Percentiles rank a stretch among this genome's conserved stretches.
These are phyloP conservation scores for Barypeithes pellucidus DNA, from an alignment of 2,888 invertebrate species.

Conservation along the genomic window DNA sequence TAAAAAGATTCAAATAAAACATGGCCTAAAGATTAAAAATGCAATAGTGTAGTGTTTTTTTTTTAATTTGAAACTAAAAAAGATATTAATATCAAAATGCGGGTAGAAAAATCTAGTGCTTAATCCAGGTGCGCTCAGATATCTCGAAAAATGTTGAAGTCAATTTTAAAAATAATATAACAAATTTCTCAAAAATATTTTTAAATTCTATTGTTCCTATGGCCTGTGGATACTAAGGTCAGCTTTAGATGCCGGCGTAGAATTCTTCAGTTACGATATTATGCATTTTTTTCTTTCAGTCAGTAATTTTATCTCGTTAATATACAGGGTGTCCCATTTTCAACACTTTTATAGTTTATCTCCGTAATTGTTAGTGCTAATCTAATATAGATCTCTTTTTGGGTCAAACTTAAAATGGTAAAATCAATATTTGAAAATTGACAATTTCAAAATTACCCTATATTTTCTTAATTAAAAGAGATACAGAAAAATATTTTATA, in stretches of 20 bases:
- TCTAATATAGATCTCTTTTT: too few species aligned
- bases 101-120: conserved; percentile 18
- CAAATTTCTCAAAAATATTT: conserved; percentile 19
- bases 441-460: too few species aligned
- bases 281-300: background rate
- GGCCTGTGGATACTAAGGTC: conserved; percentile 35
- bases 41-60: conserved; percentile 30
- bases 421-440: too few species aligned
- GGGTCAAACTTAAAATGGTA: too few species aligned
- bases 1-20: conserved; percentile 13
- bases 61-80: conserved; percentile 10
- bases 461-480: too few species aligned
- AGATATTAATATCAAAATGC: conserved; percentile 8
- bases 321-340: too few species aligned
- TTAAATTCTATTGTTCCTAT: conserved; percentile 31
- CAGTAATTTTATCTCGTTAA: background rate
- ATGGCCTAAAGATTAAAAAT: conserved; percentile 34
- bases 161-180: conserved; percentile 25
- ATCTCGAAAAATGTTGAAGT: conserved; percentile 8
- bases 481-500: too few species aligned
- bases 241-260: conserved; percentile 20
- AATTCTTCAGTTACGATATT: conserved; percentile 3
- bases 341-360: too few species aligned
- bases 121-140: conserved; percentile 13
- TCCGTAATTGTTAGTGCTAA: too few species aligned